These are phyloP conservation scores for Nomada flava DNA, from an alignment of 2,888 invertebrate species.

Conservation along the genomic window DNA sequence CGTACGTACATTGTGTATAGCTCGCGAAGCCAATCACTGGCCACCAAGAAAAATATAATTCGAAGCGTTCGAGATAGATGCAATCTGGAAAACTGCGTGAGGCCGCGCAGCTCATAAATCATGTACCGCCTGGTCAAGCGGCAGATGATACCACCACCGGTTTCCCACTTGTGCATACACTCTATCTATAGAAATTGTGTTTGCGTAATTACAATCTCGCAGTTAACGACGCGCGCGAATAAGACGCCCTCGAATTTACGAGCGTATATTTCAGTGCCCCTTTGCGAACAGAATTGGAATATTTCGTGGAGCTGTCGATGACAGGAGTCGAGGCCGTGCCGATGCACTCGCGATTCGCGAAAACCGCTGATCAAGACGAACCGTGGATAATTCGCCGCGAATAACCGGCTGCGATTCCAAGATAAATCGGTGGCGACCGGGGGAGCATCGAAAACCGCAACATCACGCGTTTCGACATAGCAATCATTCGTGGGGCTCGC, in stretches of 20 bases:
- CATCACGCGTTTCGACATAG: constrained; percentile 48
- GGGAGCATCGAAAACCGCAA: constrained; percentile 36
- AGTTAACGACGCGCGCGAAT: constrained; percentile 36
- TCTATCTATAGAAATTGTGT: constrained; percentile 46
- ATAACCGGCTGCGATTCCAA: constrained; percentile 35
- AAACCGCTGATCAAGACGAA: constrained; percentile 25
- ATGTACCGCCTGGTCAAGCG: constrained; percentile 61
- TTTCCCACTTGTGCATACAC: background rate
- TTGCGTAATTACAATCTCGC: constrained; percentile 61
- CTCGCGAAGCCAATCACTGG: constrained; percentile 39
- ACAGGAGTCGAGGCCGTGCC: too few relatives aligned
- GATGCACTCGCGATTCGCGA: background rate
- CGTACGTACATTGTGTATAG: background rate
- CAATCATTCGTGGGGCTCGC: constrained; percentile 26
- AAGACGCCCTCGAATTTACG: constrained; percentile 34
- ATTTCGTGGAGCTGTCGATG: background rate
- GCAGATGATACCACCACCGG: constrained; percentile 34
- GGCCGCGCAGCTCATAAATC: constrained; percentile 70
- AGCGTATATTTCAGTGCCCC: constrained; percentile 20
- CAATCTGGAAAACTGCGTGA: constrained; percentile 61
- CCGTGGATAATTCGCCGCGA: constrained; percentile 33
- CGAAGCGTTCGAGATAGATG: constrained; percentile 60
- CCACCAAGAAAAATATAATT: constrained; percentile 46
- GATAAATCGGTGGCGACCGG: constrained; percentile 24
- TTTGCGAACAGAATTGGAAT: background rate